A percentile compares a stretch with the other conserved stretches of the same genome.
These are phyloP conservation scores for Nebria salina DNA, from an alignment of 2,888 invertebrate species.

Conservation along the genomic window DNA sequence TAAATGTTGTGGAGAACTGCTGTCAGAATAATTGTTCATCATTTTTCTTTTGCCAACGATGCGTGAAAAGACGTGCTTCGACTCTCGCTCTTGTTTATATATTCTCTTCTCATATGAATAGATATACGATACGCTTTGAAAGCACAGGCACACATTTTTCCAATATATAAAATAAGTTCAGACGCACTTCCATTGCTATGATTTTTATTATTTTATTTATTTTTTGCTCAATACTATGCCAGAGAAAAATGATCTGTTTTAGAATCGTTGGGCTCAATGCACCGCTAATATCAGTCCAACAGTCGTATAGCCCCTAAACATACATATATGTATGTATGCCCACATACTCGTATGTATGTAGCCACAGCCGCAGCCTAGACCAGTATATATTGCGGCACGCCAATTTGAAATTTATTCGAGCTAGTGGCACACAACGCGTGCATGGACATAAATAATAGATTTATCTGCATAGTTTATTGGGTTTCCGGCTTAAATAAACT, in stretches of 20 bases:
- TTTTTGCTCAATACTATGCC: background rate
- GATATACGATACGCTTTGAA: background rate
- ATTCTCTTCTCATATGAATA: background rate
- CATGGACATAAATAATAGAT: constrained; percentile 46
- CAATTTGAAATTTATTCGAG: constrained; percentile 45
- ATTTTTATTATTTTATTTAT: background rate
- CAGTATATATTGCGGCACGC: constrained; percentile 40
- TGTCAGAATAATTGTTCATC: background rate
- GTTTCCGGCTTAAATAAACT: constrained; percentile 47
- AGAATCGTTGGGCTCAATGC: background rate
- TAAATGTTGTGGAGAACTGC: background rate
- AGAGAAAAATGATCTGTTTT: background rate
- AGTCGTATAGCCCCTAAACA: background rate
- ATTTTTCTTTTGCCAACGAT: background rate
- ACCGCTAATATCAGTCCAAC: constrained; percentile 1
- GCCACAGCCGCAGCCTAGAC: constrained; percentile 25
- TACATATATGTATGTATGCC: too few species aligned
- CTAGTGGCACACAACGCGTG: constrained; percentile 38
- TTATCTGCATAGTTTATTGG: constrained; percentile 47
- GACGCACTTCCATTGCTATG: background rate
- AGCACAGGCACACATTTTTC: background rate
- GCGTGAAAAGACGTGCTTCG: background rate
- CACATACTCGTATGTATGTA: too few species aligned
- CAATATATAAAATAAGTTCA: background rate
- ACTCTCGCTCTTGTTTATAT: background rate